These are phyloP conservation scores for Variabilichromis moorii DNA, from an alignment of 2,113 vertebrate species.

Conservation along the genomic window DNA sequence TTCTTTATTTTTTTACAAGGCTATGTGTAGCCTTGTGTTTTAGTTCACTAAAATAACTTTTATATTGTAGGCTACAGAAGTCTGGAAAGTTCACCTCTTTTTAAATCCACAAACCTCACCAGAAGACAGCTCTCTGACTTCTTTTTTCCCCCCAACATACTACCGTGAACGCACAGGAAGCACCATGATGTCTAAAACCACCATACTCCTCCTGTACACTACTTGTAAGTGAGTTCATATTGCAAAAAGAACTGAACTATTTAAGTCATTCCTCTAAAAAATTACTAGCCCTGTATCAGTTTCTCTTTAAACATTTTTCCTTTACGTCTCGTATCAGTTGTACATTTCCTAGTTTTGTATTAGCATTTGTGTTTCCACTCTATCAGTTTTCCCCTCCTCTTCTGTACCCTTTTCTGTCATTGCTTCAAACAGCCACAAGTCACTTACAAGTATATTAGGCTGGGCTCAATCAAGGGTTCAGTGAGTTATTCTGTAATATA, in stretches of 20 bases:
- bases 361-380: background rate
- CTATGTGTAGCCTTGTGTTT: background rate
- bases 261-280: background rate
- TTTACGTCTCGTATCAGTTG: background rate
- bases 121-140: background rate
- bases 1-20: background rate
- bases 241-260: background rate
- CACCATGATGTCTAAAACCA: background rate
- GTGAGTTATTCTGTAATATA: background rate
- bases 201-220: background rate
- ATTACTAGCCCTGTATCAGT: background rate
- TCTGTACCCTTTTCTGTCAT: background rate
- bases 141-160: fast-evolving
- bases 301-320: background rate
- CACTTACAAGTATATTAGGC: background rate
- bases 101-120: background rate
- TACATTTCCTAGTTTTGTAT: background rate
- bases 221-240: background rate
- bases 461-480: background rate
- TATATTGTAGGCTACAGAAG: background rate
- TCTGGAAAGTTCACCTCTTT: background rate
- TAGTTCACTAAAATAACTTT: background rate
- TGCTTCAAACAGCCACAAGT: background rate
- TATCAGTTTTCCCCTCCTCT: background rate
- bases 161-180: background rate